These are phyloP conservation scores for Anoplopoma fimbria DNA, from an alignment of 2,113 vertebrate genomes.

Conservation along the genomic window DNA sequence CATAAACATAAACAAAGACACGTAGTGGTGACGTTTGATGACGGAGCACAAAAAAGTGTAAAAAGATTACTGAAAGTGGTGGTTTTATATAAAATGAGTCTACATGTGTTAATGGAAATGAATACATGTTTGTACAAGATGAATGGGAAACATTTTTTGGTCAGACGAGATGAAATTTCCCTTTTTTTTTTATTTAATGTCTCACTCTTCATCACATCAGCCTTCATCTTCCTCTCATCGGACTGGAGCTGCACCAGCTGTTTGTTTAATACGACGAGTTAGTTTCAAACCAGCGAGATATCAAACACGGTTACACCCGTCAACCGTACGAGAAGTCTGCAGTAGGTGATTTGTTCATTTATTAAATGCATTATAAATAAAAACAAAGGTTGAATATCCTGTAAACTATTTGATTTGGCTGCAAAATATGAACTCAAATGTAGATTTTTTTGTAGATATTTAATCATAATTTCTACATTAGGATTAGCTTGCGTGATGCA, in stretches of 20 bases:
- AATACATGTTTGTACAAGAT: slow-evolving; percentile 14
- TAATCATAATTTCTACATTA: too few species aligned
- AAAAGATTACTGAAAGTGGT: neutral
- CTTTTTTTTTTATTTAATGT: neutral
- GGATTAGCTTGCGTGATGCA: too few species aligned
- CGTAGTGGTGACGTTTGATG: neutral
- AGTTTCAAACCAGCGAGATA: too few species aligned
- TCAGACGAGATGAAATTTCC: slow-evolving; percentile 3
- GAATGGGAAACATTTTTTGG: slow-evolving; percentile 1
- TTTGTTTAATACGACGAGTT: neutral
- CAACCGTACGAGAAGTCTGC: too few species aligned
- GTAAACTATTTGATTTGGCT: too few species aligned
- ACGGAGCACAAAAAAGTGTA: neutral
- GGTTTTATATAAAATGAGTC: neutral
- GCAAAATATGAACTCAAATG: too few species aligned
- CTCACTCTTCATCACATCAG: slow-evolving; percentile 20
- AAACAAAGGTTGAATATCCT: too few species aligned
- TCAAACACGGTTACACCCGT: too few species aligned
- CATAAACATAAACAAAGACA: slow-evolving; percentile 9
- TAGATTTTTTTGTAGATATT: too few species aligned
- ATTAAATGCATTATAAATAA: too few species aligned
- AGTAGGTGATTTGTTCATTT: too few species aligned
- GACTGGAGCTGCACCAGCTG: neutral
- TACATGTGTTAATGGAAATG: neutral
- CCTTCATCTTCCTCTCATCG: slow-evolving; percentile 15